These are phyloP conservation scores for Decapterus maruadsi DNA, from an alignment of 2,797 vertebrate species.

Conservation along the genomic window DNA sequence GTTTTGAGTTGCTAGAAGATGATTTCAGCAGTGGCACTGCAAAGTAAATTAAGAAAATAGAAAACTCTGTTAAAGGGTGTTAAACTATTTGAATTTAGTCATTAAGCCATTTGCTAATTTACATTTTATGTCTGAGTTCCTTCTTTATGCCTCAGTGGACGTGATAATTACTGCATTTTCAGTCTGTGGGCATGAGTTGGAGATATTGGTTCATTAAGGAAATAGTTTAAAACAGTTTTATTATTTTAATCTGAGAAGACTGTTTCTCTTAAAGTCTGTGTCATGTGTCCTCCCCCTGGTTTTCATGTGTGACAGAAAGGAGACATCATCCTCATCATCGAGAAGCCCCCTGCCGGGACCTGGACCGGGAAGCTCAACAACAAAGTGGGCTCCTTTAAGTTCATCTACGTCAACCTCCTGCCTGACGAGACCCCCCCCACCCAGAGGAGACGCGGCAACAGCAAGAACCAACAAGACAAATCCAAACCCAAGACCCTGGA, in stretches of 20 bases:
- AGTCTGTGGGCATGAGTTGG: neutral
- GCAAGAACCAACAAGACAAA: conserved; percentile 82
- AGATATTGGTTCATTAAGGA: neutral
- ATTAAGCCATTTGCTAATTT: conserved; percentile 1
- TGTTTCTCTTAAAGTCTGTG: neutral
- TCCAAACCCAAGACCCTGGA: conserved; percentile 93
- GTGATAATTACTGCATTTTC: neutral
- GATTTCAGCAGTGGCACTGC: neutral
- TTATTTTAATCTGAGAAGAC: too few relatives aligned
- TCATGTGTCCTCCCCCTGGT: neutral
- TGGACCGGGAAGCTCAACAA: conserved; percentile 96
- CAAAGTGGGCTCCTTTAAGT: conserved; percentile 97
- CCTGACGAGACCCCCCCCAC: conserved; percentile 87
- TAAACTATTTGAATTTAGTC: neutral
- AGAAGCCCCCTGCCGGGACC: conserved; percentile 94
- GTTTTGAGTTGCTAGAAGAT: too few relatives aligned
- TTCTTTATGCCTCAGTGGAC: neutral
- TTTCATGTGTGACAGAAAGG: conserved; percentile 88
- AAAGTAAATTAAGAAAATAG: conserved; percentile 19
- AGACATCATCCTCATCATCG: conserved; percentile 94
- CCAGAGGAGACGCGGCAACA: conserved; percentile 81
- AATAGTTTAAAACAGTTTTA: neutral
- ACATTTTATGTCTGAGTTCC: neutral
- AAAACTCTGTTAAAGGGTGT: conserved; percentile 10
- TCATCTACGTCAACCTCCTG: conserved; percentile 96